phyloP scores from a whole-genome alignment of 1,140 invertebrate species.

The Drosophila bipectinata region DNA sequence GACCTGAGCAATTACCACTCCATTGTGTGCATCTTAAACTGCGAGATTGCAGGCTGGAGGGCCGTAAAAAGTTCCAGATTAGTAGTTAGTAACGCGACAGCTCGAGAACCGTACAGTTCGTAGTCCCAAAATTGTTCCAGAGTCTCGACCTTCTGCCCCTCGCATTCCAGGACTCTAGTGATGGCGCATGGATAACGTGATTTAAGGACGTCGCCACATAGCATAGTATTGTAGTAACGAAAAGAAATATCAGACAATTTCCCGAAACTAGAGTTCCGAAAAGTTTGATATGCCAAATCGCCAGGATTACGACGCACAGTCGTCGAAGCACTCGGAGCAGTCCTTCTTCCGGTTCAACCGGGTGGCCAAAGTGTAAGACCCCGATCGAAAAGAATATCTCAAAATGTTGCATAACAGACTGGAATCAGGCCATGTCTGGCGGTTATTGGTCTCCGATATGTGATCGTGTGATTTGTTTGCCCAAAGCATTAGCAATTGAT shows the following conservation, averaged over 20 bases:
- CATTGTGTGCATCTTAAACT: constrained; percentile 21
- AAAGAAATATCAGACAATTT: constrained; percentile 13
- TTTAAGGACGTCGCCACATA: constrained; percentile 20
- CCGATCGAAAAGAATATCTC: neutral
- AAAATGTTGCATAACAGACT: constrained; percentile 42
- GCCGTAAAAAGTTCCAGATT: constrained; percentile 9
- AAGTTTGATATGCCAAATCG: constrained; percentile 53
- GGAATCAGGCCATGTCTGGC: constrained; percentile 25
- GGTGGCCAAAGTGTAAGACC: constrained; percentile 79
- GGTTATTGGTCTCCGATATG: constrained; percentile 32
- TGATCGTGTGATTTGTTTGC: constrained; percentile 41
- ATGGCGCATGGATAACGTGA: constrained; percentile 65
- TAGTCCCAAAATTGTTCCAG: constrained; percentile 1
- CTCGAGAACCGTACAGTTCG: constrained; percentile 58
- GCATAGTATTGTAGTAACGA: neutral
- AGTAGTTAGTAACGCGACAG: constrained; percentile 45
- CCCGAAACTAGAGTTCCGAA: neutral
- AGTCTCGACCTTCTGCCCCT: neutral
- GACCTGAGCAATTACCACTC: constrained; percentile 55
- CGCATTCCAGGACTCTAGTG: constrained; percentile 34
- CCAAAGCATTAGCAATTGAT: constrained; percentile 54
- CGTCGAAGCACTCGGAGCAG: constrained; percentile 73
- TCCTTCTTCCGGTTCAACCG: constrained; percentile 71
- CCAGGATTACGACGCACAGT: constrained; percentile 66
- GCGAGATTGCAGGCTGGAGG: constrained; percentile 19